phyloP scores from a whole-genome alignment of 2,113 vertebrate genomes.

The Laterallus jamaicensis region DNA sequence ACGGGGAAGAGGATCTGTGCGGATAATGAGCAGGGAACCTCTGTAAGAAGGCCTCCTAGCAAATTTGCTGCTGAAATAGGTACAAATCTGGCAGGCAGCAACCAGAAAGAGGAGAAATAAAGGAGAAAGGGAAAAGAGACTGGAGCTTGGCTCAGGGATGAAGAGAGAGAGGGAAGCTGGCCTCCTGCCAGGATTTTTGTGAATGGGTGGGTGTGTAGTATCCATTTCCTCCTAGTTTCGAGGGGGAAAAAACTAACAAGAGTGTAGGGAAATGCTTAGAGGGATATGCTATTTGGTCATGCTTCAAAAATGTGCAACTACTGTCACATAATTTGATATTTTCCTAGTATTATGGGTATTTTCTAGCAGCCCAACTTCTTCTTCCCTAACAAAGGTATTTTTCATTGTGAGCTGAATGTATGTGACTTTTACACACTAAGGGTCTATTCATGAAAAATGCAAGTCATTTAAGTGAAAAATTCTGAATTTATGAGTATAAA shows the following conservation, averaged over 20 bases:
- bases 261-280: constrained; percentile 1
- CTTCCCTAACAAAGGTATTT: neutral
- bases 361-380: neutral
- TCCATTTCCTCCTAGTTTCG: constrained; percentile 57
- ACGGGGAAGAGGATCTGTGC: neutral
- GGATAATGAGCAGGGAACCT: neutral
- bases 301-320: constrained; percentile 26
- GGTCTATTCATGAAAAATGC: constrained; percentile 19
- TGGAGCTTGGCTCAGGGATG: neutral
- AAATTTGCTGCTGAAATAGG: neutral
- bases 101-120: neutral
- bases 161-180: constrained; percentile 36
- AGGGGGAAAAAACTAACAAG: constrained; percentile 16
- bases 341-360: constrained; percentile 1
- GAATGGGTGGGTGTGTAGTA: constrained; percentile 63
- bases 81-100: neutral
- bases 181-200: constrained; percentile 52
- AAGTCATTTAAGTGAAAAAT: constrained; percentile 21
- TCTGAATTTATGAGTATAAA: neutral
- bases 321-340: neutral
- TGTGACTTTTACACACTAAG: neutral
- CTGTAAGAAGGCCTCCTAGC: neutral
- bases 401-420: neutral
- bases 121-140: neutral
- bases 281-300: constrained; percentile 15